Evolutionary conservation across 2,113 vertebrate species (phyloP).

Genomic region (Synodontis membranacea): DNA sequence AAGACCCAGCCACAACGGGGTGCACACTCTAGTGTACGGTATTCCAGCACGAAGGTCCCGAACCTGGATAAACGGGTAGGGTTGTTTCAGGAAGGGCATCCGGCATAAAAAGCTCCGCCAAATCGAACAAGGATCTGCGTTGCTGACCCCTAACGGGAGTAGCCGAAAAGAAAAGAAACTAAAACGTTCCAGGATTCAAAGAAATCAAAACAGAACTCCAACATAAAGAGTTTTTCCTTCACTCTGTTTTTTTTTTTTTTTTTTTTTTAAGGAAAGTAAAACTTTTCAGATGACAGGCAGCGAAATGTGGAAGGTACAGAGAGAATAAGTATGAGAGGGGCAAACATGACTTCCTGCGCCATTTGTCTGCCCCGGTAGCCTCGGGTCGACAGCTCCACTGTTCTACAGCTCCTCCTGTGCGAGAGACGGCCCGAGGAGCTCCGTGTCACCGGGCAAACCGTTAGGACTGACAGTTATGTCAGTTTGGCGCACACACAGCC

Average conservation of each 20-base stretch:
- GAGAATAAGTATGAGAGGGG: not conserved
- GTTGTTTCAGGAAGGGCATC: too few relatives aligned
- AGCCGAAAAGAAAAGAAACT: too few relatives aligned
- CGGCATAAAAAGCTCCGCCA: too few relatives aligned
- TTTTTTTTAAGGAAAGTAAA: not conserved
- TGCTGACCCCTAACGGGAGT: too few relatives aligned
- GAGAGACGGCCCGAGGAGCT: slow-evolving; percentile 29
- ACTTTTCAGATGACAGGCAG: not conserved
- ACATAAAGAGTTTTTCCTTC: not conserved
- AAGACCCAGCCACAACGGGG: too few relatives aligned
- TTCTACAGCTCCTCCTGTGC: slow-evolving; percentile 13
- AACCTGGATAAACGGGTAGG: too few relatives aligned
- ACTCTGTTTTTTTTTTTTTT: not conserved
- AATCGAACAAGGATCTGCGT: too few relatives aligned
- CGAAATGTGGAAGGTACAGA: slow-evolving; percentile 2
- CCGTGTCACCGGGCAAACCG: slow-evolving; percentile 40
- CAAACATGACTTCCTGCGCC: slow-evolving; percentile 24
- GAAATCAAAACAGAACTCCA: not conserved
- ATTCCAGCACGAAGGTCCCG: too few relatives aligned
- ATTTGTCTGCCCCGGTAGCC: slow-evolving; percentile 6
- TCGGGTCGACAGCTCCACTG: slow-evolving; percentile 30
- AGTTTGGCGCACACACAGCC: slow-evolving; percentile 32
- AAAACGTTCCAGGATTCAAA: not conserved
- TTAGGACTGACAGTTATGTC: slow-evolving; percentile 33
- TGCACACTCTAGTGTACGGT: too few relatives aligned